Conservation (phyloP, 2,888 invertebrate genomes). For the Hylaea fasciaria region DNA sequence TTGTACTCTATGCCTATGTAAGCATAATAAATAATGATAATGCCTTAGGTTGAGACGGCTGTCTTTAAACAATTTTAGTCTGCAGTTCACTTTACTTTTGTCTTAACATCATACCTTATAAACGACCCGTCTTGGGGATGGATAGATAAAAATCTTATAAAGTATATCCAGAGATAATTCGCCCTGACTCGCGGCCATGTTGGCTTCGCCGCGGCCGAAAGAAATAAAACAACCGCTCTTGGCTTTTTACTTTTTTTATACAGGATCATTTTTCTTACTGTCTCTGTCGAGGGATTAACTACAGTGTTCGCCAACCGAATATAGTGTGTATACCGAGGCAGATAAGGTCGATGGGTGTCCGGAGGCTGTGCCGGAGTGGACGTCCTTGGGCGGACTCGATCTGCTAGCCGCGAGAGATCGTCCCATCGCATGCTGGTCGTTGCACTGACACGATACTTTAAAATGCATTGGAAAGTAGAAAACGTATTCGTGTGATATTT, state of each 20-base stretch:
- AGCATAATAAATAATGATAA: neutral
- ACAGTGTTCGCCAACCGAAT: slow-evolving; percentile 48
- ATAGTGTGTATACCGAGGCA: slow-evolving; percentile 46
- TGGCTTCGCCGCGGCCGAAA: slow-evolving; percentile 71
- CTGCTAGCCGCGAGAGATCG: slow-evolving; percentile 83
- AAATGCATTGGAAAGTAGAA: slow-evolving; percentile 84
- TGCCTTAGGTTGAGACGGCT: neutral
- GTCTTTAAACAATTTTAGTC: slow-evolving; percentile 11
- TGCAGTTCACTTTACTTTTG: slow-evolving; percentile 27
- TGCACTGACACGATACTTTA: slow-evolving; percentile 81
- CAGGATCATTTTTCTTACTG: slow-evolving; percentile 84
- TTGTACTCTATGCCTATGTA: neutral
- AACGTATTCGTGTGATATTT: slow-evolving; percentile 70
- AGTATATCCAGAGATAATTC: slow-evolving; percentile 75
- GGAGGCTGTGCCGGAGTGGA: slow-evolving; percentile 73
- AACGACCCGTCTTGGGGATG: slow-evolving; percentile 47
- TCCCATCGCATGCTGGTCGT: slow-evolving; percentile 81
- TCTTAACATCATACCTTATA: slow-evolving; percentile 46
- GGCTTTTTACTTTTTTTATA: slow-evolving; percentile 78
- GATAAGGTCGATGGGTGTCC: slow-evolving; percentile 56
- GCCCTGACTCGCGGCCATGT: slow-evolving; percentile 78
- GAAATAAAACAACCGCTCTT: slow-evolving; percentile 80
- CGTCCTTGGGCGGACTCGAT: slow-evolving; percentile 85
- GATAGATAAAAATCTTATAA: slow-evolving; percentile 64
- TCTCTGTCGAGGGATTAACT: slow-evolving; percentile 72